Conservation (phyloP, 2,113 vertebrate genomes). For the Gymnobelideus leadbeateri region DNA sequence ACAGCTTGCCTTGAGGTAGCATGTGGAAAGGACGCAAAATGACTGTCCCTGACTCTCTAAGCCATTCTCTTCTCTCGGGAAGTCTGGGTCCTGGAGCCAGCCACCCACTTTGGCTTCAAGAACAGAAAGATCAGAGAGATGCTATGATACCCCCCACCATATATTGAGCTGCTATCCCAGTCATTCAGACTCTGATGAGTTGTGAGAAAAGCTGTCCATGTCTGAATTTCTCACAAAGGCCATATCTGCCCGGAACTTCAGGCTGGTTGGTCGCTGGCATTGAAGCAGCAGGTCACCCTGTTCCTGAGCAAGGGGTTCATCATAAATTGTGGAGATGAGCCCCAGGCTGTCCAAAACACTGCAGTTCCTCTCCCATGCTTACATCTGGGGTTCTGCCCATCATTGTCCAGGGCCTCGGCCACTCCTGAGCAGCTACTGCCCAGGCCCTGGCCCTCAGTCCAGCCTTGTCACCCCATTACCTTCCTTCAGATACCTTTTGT, state of each 20-base stretch:
- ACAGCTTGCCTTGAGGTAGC: conserved; percentile 64
- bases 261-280: conserved; percentile 89
- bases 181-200: conserved; percentile 58
- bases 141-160: neutral
- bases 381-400: conserved; percentile 95
- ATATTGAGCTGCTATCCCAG: neutral
- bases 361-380: conserved; percentile 95
- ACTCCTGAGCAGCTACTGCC: conserved; percentile 91
- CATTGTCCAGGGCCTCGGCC: conserved; percentile 91
- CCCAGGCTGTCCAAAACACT: conserved; percentile 83
- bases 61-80: neutral
- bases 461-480: conserved; percentile 96
- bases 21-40: neutral
- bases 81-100: neutral
- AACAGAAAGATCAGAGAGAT: neutral
- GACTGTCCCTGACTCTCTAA: neutral
- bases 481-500: conserved; percentile 96
- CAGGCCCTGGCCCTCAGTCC: conserved; percentile 94
- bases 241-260: conserved; percentile 91
- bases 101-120: neutral
- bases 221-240: conserved; percentile 74
- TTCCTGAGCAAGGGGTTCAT: conserved; percentile 91
- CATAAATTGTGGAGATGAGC: conserved; percentile 93
- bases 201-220: neutral
- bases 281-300: conserved; percentile 88